Percentiles rank a stretch among this genome's conserved stretches.
phyloP scores from a whole-genome alignment of 2,797 vertebrate genomes.

The Anabacerthia variegaticeps region DNA sequence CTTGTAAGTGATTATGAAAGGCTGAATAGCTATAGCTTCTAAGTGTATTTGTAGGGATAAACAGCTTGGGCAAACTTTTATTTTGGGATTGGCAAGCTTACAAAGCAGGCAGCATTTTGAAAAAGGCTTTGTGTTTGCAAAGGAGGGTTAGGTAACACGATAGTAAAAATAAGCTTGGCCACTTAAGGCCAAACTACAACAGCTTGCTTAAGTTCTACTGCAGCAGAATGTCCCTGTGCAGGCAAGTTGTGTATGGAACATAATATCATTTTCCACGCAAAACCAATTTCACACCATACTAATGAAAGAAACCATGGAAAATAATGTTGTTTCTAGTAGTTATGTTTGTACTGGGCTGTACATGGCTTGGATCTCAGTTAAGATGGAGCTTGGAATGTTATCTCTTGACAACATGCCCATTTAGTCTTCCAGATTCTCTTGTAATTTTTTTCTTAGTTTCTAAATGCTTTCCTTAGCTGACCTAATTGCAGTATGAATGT shows the following conservation, averaged over 20 bases:
- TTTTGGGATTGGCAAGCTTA: slow-evolving; percentile 11
- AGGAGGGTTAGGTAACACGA: neutral
- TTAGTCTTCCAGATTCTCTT: neutral
- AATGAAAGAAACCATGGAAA: neutral
- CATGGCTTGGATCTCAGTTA: neutral
- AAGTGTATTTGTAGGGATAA: slow-evolving; percentile 9
- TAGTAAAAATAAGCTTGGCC: neutral
- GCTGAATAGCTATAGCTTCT: neutral
- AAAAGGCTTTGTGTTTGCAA: neutral
- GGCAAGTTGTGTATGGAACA: neutral
- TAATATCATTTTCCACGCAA: neutral
- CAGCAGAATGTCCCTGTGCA: neutral
- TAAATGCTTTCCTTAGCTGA: neutral
- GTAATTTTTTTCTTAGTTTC: neutral
- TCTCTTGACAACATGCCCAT: neutral
- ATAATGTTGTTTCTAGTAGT: neutral
- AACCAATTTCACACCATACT: neutral
- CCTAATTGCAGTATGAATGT: neutral
- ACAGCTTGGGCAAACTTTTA: neutral
- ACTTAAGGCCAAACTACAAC: neutral
- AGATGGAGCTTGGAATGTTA: neutral
- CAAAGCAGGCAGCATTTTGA: neutral
- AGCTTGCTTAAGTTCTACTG: neutral
- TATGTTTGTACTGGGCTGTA: neutral
- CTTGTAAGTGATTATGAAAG: slow-evolving; percentile 28